A percentile compares a stretch with the other conserved stretches of the same genome.
These are phyloP conservation scores for Pseudococcus viburni DNA, from an alignment of 2,888 invertebrate species.

Conservation along the genomic window DNA sequence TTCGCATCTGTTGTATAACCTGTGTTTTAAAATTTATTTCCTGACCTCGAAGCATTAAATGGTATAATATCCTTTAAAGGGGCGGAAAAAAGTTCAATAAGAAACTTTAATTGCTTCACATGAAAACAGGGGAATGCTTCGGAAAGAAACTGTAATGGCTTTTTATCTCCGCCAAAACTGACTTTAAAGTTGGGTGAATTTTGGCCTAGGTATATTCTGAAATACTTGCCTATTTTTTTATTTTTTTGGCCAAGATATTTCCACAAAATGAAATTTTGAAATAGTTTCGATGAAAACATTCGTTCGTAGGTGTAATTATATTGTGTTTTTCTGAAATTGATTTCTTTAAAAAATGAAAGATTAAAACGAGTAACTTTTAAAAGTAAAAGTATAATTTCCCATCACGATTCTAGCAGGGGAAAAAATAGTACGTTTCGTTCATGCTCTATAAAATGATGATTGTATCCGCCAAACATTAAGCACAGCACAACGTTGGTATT, in stretches of 20 bases:
- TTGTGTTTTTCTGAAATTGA: neutral
- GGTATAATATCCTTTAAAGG: slow-evolving; percentile 31
- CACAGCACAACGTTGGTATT: neutral
- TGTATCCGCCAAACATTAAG: neutral
- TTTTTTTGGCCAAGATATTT: neutral
- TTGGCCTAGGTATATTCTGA: neutral
- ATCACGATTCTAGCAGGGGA: neutral
- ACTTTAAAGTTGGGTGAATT: neutral
- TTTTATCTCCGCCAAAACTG: slow-evolving; percentile 25
- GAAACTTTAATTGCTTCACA: slow-evolving; percentile 40
- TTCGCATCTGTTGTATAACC: slow-evolving; percentile 45
- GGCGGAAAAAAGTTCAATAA: slow-evolving; percentile 48
- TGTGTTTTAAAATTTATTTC: slow-evolving; percentile 34
- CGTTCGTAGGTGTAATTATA: neutral
- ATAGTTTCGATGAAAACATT: neutral
- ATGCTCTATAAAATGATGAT: neutral
- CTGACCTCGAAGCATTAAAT: slow-evolving; percentile 42
- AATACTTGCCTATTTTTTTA: neutral
- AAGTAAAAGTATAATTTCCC: neutral
- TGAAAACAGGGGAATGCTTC: slow-evolving; percentile 3
- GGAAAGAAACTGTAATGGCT: slow-evolving; percentile 15
- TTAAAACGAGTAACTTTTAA: neutral
- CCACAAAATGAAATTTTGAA: neutral
- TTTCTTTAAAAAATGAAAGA: neutral
- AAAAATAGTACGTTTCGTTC: neutral